Conservation (phyloP, 2,113 vertebrate genomes). For the Glaucomys volans region DNA sequence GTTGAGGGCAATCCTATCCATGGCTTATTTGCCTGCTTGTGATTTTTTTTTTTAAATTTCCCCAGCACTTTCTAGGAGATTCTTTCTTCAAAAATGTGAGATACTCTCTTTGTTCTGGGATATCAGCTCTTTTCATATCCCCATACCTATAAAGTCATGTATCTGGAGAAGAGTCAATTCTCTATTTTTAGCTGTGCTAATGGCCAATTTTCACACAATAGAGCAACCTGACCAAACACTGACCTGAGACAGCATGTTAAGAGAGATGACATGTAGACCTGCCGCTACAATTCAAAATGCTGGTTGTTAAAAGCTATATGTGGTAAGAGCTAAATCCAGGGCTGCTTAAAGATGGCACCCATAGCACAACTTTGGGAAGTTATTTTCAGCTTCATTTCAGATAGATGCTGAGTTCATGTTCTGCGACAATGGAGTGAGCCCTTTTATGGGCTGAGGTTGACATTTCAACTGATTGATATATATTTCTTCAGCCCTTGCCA, state of each 20-base stretch:
- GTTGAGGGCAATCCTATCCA: not conserved
- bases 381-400: slow-evolving; percentile 60
- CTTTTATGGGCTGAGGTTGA: slow-evolving; percentile 53
- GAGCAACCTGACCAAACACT: slow-evolving; percentile 53
- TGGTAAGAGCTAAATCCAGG: slow-evolving; percentile 40
- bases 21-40: not conserved
- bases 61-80: not conserved
- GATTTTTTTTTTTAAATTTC: not conserved
- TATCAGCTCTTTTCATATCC: slow-evolving; percentile 44
- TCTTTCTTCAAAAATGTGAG: slow-evolving; percentile 37
- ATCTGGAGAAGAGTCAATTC: slow-evolving; percentile 49
- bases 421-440: slow-evolving; percentile 20
- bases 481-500: slow-evolving; percentile 49
- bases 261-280: slow-evolving; percentile 41
- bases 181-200: slow-evolving; percentile 68
- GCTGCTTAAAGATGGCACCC: slow-evolving; percentile 57
- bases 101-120: slow-evolving; percentile 54
- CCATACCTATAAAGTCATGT: slow-evolving; percentile 28
- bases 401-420: not conserved
- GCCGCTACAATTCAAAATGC: not conserved
- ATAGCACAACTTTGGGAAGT: slow-evolving; percentile 30
- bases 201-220: slow-evolving; percentile 71
- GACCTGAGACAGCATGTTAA: slow-evolving; percentile 66
- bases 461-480: slow-evolving; percentile 56
- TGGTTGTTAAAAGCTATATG: slow-evolving; percentile 63